These are phyloP conservation scores for Peromyscus melanophrys DNA, from an alignment of 2,797 vertebrate genomes.

Conservation along the genomic window DNA sequence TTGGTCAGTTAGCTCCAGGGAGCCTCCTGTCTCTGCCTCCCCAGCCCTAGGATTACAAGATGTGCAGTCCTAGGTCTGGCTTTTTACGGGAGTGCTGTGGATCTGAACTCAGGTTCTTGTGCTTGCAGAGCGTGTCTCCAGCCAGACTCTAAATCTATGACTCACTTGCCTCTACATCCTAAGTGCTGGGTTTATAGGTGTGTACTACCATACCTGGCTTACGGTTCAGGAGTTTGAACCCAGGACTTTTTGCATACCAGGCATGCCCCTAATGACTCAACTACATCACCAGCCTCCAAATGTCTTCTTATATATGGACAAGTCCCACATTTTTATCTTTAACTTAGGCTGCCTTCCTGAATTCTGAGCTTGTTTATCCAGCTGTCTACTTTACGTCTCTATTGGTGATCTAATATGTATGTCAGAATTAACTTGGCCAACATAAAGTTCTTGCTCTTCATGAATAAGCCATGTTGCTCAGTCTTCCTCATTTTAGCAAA, in stretches of 20 bases:
- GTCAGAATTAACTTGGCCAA: slow-evolving; percentile 47
- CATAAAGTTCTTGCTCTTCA: slow-evolving; percentile 50
- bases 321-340: slow-evolving; percentile 52
- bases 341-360: background rate
- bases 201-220: background rate
- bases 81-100: background rate
- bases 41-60: background rate
- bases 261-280: background rate
- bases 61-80: background rate
- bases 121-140: background rate
- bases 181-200: background rate
- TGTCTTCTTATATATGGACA: background rate
- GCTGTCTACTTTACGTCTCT: background rate
- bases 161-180: background rate
- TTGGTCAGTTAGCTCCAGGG: background rate
- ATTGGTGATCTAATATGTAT: background rate
- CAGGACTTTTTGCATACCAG: background rate
- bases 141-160: background rate
- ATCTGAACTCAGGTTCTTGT: background rate
- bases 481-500: slow-evolving; percentile 22
- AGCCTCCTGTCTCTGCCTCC: background rate
- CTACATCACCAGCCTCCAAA: background rate
- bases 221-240: background rate
- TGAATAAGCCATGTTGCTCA: background rate
- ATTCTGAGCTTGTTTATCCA: slow-evolving; percentile 21